Evolutionary conservation across 2,888 invertebrate species (phyloP), one percentile per base, ranked within the genome.

Genomic region (Macrosiphum euphorbiae): DNA sequence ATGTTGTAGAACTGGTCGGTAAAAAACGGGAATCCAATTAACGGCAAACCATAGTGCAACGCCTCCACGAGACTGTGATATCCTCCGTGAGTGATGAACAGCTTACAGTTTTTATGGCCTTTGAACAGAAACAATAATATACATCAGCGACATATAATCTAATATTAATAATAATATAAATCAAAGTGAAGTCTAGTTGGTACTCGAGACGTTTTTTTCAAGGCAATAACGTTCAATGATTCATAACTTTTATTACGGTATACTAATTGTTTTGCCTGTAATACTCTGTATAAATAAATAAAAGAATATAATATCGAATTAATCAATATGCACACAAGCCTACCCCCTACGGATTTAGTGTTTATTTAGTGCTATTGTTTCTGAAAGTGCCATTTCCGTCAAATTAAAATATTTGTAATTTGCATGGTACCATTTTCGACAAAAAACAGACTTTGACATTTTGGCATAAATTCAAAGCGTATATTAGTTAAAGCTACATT

Each of bases 31-130:
- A 93, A 93, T 16, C 93, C 93, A 26, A 93, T 93, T 8, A 93
- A 44, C 8, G 93, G 93, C 16, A 93, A 13, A 47, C 93, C 47
- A 28, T 16, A 84, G 11, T 93, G 78, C 8, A 93, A 26, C 0
- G 89, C 84, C 26, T 93, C 93, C 16, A 89, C 93, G 0, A 93
- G 93, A 89, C 93, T 93, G 41, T 93, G 93, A 35, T 93, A 93
- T 8, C 93, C 93, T 3, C 93, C 93, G 47, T 93, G 93, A 11
- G 93, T 93, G 67, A 93, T 93, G 44, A 93, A 93, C 3, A 93
- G 16, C 26, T 85, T 93, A 58, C 93, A 93, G 58, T 93, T 93
- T 28, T 3, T 58, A 13, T 93, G 93, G 20, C 84, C 93, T 93
- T 41, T 16, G 78, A 47, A 78, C 2, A 41, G 13, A 87, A 87